These are phyloP conservation scores for Miniopterus natalensis DNA, from an alignment of 2,113 vertebrate species.

Conservation along the genomic window DNA sequence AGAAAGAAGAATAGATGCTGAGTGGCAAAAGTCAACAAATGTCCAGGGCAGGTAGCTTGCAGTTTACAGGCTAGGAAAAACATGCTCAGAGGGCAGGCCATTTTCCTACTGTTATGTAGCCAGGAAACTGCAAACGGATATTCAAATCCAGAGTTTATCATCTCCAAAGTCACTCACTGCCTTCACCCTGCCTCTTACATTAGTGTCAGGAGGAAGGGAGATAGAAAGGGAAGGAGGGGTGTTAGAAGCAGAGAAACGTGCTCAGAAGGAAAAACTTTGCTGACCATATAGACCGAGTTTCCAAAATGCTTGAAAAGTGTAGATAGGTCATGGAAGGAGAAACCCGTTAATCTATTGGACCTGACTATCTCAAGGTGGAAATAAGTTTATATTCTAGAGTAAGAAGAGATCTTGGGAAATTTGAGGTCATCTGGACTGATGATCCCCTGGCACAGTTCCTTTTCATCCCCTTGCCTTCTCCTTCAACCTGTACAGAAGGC, in stretches of 20 bases:
- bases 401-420: not conserved
- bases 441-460: not conserved
- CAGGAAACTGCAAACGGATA: not conserved
- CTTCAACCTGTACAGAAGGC: not conserved
- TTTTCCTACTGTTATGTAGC: not conserved
- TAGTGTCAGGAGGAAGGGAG: not conserved
- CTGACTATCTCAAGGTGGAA: not conserved
- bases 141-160: not conserved
- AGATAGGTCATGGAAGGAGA: not conserved
- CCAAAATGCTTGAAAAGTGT: not conserved
- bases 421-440: not conserved
- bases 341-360: not conserved
- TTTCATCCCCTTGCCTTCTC: not conserved
- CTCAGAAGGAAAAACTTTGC: not conserved
- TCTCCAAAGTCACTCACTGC: not conserved
- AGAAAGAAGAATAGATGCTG: not conserved
- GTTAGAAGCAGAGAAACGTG: not conserved
- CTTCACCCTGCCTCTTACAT: not conserved
- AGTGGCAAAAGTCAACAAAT: not conserved
- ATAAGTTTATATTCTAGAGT: not conserved
- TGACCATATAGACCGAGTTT: not conserved
- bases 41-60: not conserved
- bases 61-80: not conserved
- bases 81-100: not conserved
- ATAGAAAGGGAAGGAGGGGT: not conserved